phyloP scores from a whole-genome alignment of 1,140 invertebrate genomes.

The Hormaphis cornu region DNA sequence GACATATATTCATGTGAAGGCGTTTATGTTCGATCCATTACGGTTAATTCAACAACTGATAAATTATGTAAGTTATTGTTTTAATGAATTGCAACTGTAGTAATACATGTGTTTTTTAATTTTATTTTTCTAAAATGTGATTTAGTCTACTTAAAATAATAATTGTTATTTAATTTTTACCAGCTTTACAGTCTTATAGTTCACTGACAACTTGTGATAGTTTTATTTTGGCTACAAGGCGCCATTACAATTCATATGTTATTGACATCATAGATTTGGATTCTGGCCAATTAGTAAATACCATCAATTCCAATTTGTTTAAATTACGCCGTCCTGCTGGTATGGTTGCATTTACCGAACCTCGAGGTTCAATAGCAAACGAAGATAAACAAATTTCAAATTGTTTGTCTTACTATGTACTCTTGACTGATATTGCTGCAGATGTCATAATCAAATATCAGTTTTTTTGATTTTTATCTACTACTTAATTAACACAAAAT shows the following conservation, averaged over 20 bases:
- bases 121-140: no score
- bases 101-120: no score
- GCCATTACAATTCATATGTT: neutral
- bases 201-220: neutral
- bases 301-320: neutral
- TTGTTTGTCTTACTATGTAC: neutral
- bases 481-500: neutral
- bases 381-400: neutral
- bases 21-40: neutral
- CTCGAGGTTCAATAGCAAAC: neutral
- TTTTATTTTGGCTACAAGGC: conserved; percentile 8
- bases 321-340: conserved; percentile 9
- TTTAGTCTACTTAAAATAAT: no score
- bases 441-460: neutral
- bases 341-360: neutral
- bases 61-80: conserved; percentile 11
- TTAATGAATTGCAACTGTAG: neutral
- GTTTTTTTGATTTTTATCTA: neutral
- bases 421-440: neutral
- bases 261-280: neutral
- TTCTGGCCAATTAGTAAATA: neutral
- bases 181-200: neutral
- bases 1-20: conserved; percentile 7
- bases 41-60: neutral
- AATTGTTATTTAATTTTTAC: neutral